Conservation (phyloP, 2,888 invertebrate genomes). For the Scrobipalpa costella region DNA sequence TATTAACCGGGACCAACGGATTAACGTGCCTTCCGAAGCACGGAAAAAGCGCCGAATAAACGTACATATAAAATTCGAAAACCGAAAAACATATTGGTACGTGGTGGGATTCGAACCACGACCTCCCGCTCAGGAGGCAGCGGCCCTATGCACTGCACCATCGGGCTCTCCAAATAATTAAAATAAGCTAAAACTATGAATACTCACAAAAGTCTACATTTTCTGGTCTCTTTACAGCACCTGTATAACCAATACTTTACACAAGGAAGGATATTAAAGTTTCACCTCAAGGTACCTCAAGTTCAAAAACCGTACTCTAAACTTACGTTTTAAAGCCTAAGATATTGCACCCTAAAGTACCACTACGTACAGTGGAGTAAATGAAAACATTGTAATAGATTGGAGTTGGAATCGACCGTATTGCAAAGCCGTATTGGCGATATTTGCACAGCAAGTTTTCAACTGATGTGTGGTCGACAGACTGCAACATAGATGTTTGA, state of each 20-base stretch:
- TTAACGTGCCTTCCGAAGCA: too few relatives aligned
- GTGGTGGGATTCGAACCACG: too few relatives aligned
- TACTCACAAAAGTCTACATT: too few relatives aligned
- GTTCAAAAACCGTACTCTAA: neutral
- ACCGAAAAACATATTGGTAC: too few relatives aligned
- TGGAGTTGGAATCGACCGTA: neutral
- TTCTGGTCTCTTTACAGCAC: too few relatives aligned
- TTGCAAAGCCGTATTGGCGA: neutral
- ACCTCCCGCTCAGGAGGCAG: too few relatives aligned
- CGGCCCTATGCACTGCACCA: too few relatives aligned
- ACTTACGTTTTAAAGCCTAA: slow-evolving; percentile 11
- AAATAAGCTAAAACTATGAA: too few relatives aligned
- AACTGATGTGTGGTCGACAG: neutral
- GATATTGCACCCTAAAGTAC: slow-evolving; percentile 6
- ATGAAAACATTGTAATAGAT: neutral
- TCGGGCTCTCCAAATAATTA: too few relatives aligned
- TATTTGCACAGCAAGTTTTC: neutral
- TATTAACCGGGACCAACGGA: too few relatives aligned
- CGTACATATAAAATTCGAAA: too few relatives aligned
- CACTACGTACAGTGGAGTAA: neutral
- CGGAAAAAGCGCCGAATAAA: too few relatives aligned
- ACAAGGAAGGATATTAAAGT: neutral
- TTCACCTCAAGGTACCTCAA: neutral
- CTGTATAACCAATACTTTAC: neutral
- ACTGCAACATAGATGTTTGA: neutral